Evolutionary conservation across 2,113 vertebrate species (phyloP).

Genomic region (Empidonax traillii): DNA sequence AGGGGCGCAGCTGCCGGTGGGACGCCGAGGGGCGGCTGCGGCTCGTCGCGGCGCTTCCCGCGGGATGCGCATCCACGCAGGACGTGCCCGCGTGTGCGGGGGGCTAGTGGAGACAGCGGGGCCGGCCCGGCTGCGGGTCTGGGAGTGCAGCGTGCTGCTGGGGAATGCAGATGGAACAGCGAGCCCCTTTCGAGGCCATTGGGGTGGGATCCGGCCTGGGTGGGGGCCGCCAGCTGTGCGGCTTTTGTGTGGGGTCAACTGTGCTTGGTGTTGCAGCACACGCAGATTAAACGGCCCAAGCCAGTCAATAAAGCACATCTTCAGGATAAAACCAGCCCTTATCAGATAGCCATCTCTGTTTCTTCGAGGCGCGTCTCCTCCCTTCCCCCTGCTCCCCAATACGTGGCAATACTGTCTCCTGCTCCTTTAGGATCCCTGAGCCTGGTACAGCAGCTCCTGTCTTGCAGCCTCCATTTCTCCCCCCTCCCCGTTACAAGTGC

Average conservation of each 20-base stretch:
- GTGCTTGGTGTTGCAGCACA: background rate
- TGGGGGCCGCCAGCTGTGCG: background rate
- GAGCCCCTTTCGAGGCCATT: background rate
- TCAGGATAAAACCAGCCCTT: background rate
- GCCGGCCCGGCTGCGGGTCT: background rate
- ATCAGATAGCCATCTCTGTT: background rate
- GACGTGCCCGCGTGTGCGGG: background rate
- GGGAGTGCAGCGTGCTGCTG: rapidly evolving
- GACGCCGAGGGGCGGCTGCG: background rate
- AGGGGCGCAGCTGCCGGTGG: background rate
- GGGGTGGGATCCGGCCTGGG: background rate
- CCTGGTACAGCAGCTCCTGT: background rate
- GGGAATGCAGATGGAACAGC: background rate
- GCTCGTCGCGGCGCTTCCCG: background rate
- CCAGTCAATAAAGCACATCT: background rate
- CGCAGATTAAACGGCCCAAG: background rate
- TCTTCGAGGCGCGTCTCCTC: background rate
- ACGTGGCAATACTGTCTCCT: background rate
- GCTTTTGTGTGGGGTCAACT: slow-evolving; percentile 14
- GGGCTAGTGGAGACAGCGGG: background rate
- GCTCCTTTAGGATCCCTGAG: background rate
- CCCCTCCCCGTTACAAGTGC: background rate
- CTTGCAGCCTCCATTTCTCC: slow-evolving; percentile 35
- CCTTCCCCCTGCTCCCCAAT: background rate
- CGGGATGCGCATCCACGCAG: background rate